Evolutionary conservation across 2,113 vertebrate genomes (phyloP).

Genomic region (Taurulus bubalis): DNA sequence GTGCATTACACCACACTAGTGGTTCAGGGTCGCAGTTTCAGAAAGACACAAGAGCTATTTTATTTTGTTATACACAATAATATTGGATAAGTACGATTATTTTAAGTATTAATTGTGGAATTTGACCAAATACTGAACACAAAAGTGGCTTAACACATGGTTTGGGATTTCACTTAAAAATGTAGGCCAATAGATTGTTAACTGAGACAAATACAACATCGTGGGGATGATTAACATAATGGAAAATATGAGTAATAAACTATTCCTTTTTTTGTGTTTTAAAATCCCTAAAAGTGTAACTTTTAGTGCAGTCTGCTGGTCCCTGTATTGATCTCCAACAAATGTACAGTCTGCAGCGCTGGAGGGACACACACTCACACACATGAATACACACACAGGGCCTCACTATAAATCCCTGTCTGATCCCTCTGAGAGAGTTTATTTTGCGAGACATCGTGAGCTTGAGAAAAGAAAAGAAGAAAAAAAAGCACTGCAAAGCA

Average conservation of each 20-base stretch:
- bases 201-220: not conserved
- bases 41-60: not conserved
- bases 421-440: conserved; percentile 71
- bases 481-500: conserved; percentile 24
- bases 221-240: not conserved
- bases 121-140: not conserved
- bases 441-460: conserved; percentile 65
- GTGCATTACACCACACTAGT: not conserved
- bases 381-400: conserved; percentile 19
- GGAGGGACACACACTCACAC: not conserved
- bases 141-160: not conserved
- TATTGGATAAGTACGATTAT: not conserved
- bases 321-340: not conserved
- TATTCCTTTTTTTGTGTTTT: not conserved
- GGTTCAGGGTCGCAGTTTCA: not conserved
- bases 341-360: not conserved
- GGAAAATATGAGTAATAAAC: not conserved
- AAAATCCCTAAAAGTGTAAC: not conserved
- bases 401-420: conserved; percentile 53
- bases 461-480: conserved; percentile 22
- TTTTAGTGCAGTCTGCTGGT: not conserved
- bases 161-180: not conserved
- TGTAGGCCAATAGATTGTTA: not conserved
- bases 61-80: not conserved
- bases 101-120: not conserved